A percentile compares a stretch with the other conserved stretches of the same genome.
These are phyloP conservation scores for Nemopilema nomurai DNA, from an alignment of 30 jellyfish, hydroid and myxozoan genomes.

Conservation along the genomic window DNA sequence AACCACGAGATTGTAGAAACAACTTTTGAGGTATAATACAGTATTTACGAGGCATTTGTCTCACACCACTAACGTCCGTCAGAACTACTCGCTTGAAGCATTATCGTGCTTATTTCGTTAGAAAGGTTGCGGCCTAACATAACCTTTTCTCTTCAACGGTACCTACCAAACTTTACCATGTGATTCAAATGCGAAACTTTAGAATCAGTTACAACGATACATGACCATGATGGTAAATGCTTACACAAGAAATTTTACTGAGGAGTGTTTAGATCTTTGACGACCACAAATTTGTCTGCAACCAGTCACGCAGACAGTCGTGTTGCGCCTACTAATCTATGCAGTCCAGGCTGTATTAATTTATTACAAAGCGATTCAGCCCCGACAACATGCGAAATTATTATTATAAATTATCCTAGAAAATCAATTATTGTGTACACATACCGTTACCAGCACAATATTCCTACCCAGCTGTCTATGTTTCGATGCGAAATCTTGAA, in stretches of 20 bases:
- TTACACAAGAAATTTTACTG: too few relatives aligned
- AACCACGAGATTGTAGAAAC: too few relatives aligned
- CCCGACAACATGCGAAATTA: slow-evolving; percentile 61
- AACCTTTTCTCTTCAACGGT: background rate
- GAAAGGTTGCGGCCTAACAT: background rate
- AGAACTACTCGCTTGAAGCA: too few relatives aligned
- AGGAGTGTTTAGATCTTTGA: too few relatives aligned
- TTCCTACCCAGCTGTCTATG: slow-evolving; percentile 95
- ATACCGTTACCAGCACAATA: slow-evolving; percentile 93
- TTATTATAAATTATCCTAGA: slow-evolving; percentile 45
- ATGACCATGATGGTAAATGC: too few relatives aligned
- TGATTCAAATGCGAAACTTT: background rate
- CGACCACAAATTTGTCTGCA: too few relatives aligned
- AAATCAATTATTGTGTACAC: slow-evolving; percentile 38
- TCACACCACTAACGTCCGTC: too few relatives aligned
- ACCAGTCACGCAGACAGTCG: too few relatives aligned
- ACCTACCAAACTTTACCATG: background rate
- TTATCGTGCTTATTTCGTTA: too few relatives aligned
- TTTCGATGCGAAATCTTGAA: slow-evolving; percentile 90
- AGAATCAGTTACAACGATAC: background rate
- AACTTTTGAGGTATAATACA: too few relatives aligned
- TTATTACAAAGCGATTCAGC: slow-evolving; percentile 25
- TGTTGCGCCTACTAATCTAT: slow-evolving; percentile 39
- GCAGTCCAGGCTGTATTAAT: slow-evolving; percentile 38
- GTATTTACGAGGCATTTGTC: too few relatives aligned